Evolutionary conservation across 2,888 invertebrate genomes (phyloP), one percentile per base, ranked within the genome.

Genomic region (Tinea pellionella): DNA sequence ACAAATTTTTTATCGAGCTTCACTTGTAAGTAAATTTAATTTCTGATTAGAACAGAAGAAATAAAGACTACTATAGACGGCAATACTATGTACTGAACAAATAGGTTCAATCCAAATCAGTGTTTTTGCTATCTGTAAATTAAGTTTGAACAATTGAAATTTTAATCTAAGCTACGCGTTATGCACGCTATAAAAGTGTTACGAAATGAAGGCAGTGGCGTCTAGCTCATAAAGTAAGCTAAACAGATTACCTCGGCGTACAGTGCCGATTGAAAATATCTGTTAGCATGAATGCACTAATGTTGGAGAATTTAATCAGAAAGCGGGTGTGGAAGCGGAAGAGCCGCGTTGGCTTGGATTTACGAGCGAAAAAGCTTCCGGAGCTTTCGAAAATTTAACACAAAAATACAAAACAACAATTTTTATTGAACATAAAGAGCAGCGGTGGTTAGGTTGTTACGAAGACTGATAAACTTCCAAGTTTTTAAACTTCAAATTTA

Each of bases 361-460:
- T 79, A 78, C 70, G 74, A 75, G 71, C 70, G 73, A 74, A 73
- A 75, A 74, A 69, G 73, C 76, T 77, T 78, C 74, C 76, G 74
- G 67, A 63, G 66, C 67, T 71, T 73, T 73, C 63, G 63, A 69
- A 66, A 43, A 19, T 66, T 69, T 68, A 66, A 62, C 65, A 64
- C 63, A 61, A 60, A 57, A 60, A 16, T 32, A 60, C 60, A 59
- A 24, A 29, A 55, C 55, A 55, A 55, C 55, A 55, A 37, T 29
- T 55, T 55, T 55, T 55, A 55, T 55, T 29, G 55, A 55, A 55
- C 29, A 24, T 55, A 55, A 19, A 47, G 47, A 47, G 18, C 47
- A 16, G 9, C 15, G 18, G 18, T 47, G 18, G 15, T 16, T 47
- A 47, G 16, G 47, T 47, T 15, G 47, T 47, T 15, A 18, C 47